Evolutionary conservation across 92 coral and sea anemone species (phyloP).

Genomic region (Bergia puertoricense): DNA sequence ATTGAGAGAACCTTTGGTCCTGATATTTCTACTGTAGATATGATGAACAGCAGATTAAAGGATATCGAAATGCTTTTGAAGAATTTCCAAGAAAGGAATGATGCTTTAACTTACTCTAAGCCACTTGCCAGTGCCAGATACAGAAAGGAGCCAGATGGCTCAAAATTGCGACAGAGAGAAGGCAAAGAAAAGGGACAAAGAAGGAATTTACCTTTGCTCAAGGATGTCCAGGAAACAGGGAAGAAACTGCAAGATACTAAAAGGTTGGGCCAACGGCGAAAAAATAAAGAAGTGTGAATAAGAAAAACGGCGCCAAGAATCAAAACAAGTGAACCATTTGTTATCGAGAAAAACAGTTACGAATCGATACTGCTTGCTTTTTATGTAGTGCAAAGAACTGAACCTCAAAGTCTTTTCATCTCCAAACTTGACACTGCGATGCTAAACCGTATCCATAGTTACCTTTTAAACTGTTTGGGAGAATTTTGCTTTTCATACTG

Average conservation of each 20-base stretch:
- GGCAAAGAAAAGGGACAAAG: background rate
- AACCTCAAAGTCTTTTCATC: too few relatives aligned
- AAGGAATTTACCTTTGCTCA: background rate
- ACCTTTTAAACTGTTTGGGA: too few relatives aligned
- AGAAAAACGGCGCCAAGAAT: background rate
- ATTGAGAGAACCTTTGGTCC: constrained; percentile 39
- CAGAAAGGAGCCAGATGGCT: background rate
- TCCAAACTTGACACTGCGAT: too few relatives aligned
- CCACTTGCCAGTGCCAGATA: background rate
- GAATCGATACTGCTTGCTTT: too few relatives aligned
- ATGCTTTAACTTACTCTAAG: background rate
- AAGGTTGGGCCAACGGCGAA: constrained; percentile 1
- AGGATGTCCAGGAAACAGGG: background rate
- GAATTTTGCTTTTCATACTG: too few relatives aligned
- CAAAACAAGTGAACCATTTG: background rate
- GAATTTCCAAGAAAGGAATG: constrained; percentile 3
- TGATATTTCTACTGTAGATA: constrained; percentile 38
- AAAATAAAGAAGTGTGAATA: background rate
- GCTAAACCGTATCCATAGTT: too few relatives aligned
- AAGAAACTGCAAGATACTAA: constrained; percentile 5
- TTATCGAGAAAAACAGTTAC: too few relatives aligned
- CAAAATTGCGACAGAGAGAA: background rate
- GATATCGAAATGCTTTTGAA: constrained; percentile 39
- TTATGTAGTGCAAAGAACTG: too few relatives aligned
- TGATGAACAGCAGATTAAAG: constrained; percentile 36